Percentiles rank a stretch among this genome's conserved stretches.
These are phyloP conservation scores for Mergus octosetaceus DNA, from an alignment of 2,797 vertebrate species.

Conservation along the genomic window DNA sequence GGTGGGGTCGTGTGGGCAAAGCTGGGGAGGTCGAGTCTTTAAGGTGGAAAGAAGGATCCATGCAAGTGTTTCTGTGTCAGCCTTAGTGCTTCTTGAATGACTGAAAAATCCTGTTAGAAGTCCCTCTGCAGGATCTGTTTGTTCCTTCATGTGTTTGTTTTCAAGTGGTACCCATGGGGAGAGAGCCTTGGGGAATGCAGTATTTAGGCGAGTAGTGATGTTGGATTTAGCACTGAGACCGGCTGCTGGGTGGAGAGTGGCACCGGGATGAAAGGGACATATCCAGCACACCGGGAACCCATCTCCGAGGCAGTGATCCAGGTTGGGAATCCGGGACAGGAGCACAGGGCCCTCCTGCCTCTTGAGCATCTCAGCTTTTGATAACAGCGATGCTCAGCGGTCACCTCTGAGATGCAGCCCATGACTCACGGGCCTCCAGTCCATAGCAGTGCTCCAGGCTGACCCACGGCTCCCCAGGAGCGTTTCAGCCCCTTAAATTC, in stretches of 20 bases:
- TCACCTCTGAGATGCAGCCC: not conserved
- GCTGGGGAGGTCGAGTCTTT: not conserved
- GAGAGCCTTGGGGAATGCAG: not conserved
- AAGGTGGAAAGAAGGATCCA: not conserved
- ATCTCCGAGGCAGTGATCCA: not conserved
- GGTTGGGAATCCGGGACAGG: not conserved
- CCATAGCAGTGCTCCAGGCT: not conserved
- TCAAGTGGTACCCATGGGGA: not conserved
- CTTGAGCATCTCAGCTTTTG: not conserved
- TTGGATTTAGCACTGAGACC: not conserved
- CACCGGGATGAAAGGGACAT: not conserved
- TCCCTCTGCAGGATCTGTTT: not conserved
- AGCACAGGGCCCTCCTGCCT: not conserved
- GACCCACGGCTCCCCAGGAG: not conserved
- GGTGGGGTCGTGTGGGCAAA: not conserved
- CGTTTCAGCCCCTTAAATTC: not conserved
- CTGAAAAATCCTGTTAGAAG: not conserved
- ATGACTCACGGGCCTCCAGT: not conserved
- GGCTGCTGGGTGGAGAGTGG: not conserved
- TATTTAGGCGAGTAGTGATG: fast-evolving
- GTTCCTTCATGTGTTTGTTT: not conserved
- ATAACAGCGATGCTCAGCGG: not conserved
- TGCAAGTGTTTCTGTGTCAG: not conserved
- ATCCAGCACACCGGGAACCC: not conserved
- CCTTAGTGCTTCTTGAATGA: not conserved